These are phyloP conservation scores for Opisthograptis luteolata DNA, from an alignment of 2,888 invertebrate genomes.

Conservation along the genomic window DNA sequence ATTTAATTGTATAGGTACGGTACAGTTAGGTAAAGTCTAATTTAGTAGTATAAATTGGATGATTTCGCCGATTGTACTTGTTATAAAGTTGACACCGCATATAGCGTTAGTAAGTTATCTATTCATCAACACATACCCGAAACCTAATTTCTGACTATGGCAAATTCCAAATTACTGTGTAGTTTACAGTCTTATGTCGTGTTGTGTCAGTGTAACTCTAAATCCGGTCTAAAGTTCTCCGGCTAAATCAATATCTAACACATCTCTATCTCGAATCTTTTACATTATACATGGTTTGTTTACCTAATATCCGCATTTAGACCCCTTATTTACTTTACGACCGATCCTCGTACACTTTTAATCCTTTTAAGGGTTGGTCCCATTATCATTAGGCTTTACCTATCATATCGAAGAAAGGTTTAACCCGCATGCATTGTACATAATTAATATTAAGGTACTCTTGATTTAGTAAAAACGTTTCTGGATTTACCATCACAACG, in stretches of 20 bases:
- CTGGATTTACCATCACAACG: slow-evolving; percentile 19
- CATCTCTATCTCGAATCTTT: slow-evolving; percentile 7
- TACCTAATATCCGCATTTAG: slow-evolving; percentile 30
- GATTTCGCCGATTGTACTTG: no score
- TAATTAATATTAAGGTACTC: slow-evolving; percentile 29
- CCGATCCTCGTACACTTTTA: slow-evolving; percentile 41
- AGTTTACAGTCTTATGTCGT: no score
- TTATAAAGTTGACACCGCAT: no score
- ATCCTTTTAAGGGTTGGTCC: slow-evolving; percentile 46
- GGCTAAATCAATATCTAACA: neutral
- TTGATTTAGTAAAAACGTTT: slow-evolving; percentile 24
- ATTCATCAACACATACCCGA: no score
- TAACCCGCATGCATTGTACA: slow-evolving; percentile 26
- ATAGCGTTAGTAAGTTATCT: no score
- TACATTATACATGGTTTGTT: slow-evolving; percentile 32
- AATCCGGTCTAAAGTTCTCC: neutral
- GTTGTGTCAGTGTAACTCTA: no score
- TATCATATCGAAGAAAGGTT: slow-evolving; percentile 48
- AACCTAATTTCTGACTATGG: no score
- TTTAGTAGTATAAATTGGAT: no score
- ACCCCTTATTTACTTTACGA: slow-evolving; percentile 33
- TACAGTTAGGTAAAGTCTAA: no score
- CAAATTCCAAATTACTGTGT: no score
- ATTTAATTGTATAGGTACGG: no score
- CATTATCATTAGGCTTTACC: slow-evolving; percentile 50